Evolutionary conservation across 2,797 vertebrate genomes (phyloP).

Genomic region (Hirundo rustica): DNA sequence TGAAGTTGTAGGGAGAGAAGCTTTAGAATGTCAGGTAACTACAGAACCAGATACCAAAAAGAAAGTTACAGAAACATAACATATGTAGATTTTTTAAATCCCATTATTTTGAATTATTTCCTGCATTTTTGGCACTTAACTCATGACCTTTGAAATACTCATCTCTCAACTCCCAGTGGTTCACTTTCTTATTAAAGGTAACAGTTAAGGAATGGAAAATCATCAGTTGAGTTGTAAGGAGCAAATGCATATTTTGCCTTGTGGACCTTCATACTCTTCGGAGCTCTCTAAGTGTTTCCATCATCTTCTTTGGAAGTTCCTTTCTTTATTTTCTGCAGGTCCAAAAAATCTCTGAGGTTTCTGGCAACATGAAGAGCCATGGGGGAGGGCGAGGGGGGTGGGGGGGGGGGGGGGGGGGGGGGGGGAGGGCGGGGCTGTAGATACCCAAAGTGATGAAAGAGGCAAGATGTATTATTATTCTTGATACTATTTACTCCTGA

Average conservation of each 20-base stretch:
- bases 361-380: background rate
- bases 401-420: no score
- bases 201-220: background rate
- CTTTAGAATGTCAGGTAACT: background rate
- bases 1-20: background rate
- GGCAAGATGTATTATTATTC: background rate
- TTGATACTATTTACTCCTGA: background rate
- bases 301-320: background rate
- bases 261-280: background rate
- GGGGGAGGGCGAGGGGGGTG: no score
- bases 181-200: background rate
- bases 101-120: background rate
- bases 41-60: background rate
- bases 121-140: background rate
- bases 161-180: background rate
- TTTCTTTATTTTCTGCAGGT: background rate
- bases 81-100: fast-evolving
- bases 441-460: background rate
- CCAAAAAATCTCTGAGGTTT: background rate
- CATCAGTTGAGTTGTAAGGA: background rate
- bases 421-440: background rate
- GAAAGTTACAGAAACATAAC: background rate
- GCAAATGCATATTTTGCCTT: background rate
- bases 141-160: background rate
- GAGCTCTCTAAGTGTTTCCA: background rate